A percentile compares a stretch with the other conserved stretches of the same genome.
phyloP scores from a whole-genome alignment of 1,140 invertebrate genomes.

The Hesperophylax magnus region DNA sequence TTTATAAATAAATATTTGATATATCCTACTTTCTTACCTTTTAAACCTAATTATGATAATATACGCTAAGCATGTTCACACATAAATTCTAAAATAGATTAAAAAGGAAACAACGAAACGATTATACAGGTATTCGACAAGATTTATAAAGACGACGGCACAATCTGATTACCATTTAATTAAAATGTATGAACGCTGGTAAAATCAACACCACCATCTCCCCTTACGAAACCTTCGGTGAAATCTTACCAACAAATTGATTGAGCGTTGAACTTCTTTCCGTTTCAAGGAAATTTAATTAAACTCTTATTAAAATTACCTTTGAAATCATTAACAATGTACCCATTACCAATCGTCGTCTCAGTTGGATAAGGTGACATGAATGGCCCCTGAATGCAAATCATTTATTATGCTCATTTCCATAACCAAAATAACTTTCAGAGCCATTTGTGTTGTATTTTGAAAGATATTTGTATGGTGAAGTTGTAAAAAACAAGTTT shows the following conservation, averaged over 20 bases:
- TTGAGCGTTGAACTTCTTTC: neutral
- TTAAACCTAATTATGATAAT: no score
- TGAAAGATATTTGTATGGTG: no score
- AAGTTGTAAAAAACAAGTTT: no score
- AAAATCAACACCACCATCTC: neutral
- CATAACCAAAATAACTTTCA: no score
- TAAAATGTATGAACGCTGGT: neutral
- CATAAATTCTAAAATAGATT: neutral
- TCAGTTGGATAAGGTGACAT: no score
- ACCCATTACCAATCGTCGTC: no score
- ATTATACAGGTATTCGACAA: neutral
- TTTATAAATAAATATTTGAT: no score
- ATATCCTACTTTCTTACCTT: no score
- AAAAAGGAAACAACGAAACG: neutral
- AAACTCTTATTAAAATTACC: slow-evolving; percentile 21
- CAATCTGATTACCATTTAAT: neutral
- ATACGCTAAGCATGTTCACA: no score
- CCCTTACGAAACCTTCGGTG: neutral
- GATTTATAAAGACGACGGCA: neutral
- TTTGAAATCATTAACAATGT: slow-evolving; percentile 15
- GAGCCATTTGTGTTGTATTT: no score
- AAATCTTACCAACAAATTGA: neutral
- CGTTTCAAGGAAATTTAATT: slow-evolving; percentile 10
- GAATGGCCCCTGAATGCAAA: no score
- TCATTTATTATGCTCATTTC: no score